Evolutionary conservation across 1,140 invertebrate species (phyloP).

Genomic region (Bilobella aurantiaca): DNA sequence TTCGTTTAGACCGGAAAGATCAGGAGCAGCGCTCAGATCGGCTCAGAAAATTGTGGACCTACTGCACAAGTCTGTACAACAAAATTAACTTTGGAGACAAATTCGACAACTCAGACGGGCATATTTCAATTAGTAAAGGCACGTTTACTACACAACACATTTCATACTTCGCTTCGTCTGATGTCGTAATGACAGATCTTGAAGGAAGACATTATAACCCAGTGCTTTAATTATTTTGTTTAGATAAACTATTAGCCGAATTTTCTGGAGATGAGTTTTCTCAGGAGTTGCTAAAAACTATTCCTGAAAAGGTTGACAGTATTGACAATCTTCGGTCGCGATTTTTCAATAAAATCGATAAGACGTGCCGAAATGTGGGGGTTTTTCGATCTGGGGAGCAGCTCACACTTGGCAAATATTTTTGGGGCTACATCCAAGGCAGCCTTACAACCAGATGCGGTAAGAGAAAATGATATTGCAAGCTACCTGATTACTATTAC

Average conservation of each 20-base stretch:
- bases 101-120: neutral
- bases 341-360: constrained; percentile 27
- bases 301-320: constrained; percentile 22
- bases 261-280: constrained; percentile 23
- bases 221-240: neutral
- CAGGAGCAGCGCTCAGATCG: constrained; percentile 18
- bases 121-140: constrained; percentile 10
- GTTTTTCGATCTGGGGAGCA: constrained; percentile 18
- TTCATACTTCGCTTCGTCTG: no score
- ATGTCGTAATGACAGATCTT: no score
- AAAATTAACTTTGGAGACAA: constrained; percentile 20
- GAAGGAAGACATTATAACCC: no score
- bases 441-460: constrained; percentile 17
- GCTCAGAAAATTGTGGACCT: constrained; percentile 26
- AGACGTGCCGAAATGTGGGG: constrained; percentile 19
- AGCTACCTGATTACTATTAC: constrained; percentile 2
- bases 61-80: constrained; percentile 23
- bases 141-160: neutral
- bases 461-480: constrained; percentile 5
- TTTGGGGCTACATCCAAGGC: constrained; percentile 13
- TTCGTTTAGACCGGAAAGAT: constrained; percentile 14
- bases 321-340: constrained; percentile 14
- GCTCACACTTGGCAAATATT: constrained; percentile 21
- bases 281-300: constrained; percentile 17
- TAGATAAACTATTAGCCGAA: constrained; percentile 16